Conservation (phyloP, 2,888 invertebrate species). For the Nebria brevicollis region DNA sequence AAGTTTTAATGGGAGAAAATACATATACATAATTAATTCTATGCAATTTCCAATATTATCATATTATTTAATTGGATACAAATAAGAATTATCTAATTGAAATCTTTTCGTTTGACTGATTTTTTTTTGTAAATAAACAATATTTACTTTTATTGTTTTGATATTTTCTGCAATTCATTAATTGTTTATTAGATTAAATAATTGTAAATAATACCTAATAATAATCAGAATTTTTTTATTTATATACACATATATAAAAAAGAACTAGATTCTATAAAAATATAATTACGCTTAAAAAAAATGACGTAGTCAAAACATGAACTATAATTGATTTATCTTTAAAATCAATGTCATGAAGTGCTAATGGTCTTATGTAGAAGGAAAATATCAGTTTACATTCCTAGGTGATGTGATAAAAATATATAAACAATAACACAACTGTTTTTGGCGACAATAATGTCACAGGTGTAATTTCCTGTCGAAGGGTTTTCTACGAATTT, state of each 20-base stretch:
- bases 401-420: neutral
- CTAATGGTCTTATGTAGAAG: no score
- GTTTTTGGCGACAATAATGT: slow-evolving; percentile 4
- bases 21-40: neutral
- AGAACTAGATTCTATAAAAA: no score
- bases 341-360: no score
- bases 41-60: neutral
- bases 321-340: no score
- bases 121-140: neutral
- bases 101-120: neutral
- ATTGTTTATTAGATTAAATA: neutral
- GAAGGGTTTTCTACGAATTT: slow-evolving; percentile 3
- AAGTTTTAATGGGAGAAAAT: neutral
- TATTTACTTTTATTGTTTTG: neutral
- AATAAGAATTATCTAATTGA: neutral
- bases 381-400: neutral
- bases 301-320: no score
- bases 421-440: neutral
- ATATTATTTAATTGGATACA: neutral
- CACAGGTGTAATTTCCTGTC: slow-evolving; percentile 10
- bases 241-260: no score
- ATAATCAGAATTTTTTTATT: no score
- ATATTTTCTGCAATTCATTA: neutral
- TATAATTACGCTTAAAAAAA: no score
- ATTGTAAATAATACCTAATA: no score